Percentiles rank a stretch among this genome's conserved stretches.
Evolutionary conservation across 2,797 vertebrate species (phyloP).

Genomic region (Characodon lateralis): DNA sequence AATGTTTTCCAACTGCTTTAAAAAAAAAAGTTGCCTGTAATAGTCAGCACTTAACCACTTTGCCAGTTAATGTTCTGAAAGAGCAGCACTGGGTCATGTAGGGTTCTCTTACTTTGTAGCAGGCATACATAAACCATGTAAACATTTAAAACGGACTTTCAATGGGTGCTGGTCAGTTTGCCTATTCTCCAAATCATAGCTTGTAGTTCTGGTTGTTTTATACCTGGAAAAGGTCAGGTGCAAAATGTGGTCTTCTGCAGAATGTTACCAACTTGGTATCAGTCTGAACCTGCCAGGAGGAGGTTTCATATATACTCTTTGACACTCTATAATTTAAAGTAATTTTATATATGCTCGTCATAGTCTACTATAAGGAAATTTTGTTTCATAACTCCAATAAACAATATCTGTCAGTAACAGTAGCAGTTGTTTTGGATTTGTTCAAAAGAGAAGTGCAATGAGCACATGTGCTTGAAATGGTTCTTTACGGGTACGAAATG

Average conservation of each 20-base stretch:
- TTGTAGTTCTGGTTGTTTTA: background rate
- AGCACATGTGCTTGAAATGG: background rate
- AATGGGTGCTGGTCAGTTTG: background rate
- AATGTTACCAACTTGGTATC: background rate
- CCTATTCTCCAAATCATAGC: background rate
- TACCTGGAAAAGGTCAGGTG: background rate
- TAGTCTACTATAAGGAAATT: background rate
- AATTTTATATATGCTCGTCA: background rate
- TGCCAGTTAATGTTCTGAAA: slow-evolving; percentile 28
- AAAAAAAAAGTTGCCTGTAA: background rate
- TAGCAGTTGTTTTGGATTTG: background rate
- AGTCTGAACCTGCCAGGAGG: background rate
- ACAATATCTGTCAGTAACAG: background rate
- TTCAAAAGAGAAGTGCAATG: background rate
- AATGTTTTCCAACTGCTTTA: background rate
- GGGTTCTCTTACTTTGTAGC: slow-evolving; percentile 23
- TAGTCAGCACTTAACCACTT: slow-evolving; percentile 1
- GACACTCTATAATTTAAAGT: background rate
- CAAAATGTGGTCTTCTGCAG: background rate
- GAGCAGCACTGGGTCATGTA: slow-evolving; percentile 48
- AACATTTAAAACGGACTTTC: slow-evolving; percentile 39
- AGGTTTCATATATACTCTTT: background rate
- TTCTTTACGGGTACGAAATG: background rate
- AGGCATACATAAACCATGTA: slow-evolving; percentile 50
- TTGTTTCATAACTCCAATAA: background rate